phyloP scores from a whole-genome alignment of 2,888 invertebrate species.

The Eumacrocentrus americanus region DNA sequence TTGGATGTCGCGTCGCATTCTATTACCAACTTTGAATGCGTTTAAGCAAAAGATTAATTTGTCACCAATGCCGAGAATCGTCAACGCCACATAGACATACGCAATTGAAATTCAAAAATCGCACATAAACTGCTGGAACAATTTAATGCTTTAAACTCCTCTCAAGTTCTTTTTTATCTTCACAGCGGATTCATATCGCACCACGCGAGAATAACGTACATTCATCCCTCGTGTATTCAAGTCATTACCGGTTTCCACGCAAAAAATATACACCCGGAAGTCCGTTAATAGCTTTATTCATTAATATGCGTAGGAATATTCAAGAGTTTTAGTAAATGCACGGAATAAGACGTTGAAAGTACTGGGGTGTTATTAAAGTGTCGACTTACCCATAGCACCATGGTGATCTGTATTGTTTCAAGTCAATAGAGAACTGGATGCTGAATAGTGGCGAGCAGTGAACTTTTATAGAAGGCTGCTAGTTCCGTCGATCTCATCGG shows the following conservation, averaged over 20 bases:
- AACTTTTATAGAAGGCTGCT: conserved; percentile 50
- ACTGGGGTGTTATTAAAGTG: conserved; percentile 1
- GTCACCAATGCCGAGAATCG: background rate
- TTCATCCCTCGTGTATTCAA: background rate
- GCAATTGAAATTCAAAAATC: background rate
- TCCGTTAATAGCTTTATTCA: background rate
- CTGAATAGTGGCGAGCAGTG: conserved; percentile 34
- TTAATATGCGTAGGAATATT: background rate
- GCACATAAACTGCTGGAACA: background rate
- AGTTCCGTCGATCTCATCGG: conserved; percentile 28
- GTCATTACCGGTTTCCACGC: background rate
- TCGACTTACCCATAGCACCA: conserved; percentile 52
- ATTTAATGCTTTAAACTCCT: too few species aligned
- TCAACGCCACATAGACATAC: background rate
- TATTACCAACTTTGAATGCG: conserved; percentile 36
- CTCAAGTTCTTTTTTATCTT: too few species aligned
- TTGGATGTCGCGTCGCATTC: background rate
- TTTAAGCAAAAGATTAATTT: conserved; percentile 39
- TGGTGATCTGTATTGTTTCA: conserved; percentile 42
- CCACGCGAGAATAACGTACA: background rate
- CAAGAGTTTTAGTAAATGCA: too few species aligned
- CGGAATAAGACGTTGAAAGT: too few species aligned
- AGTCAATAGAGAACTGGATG: conserved; percentile 49
- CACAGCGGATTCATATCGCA: too few species aligned
- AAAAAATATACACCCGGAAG: background rate